Conservation (phyloP, 2,797 vertebrate species). For the Nothura maculosa region DNA sequence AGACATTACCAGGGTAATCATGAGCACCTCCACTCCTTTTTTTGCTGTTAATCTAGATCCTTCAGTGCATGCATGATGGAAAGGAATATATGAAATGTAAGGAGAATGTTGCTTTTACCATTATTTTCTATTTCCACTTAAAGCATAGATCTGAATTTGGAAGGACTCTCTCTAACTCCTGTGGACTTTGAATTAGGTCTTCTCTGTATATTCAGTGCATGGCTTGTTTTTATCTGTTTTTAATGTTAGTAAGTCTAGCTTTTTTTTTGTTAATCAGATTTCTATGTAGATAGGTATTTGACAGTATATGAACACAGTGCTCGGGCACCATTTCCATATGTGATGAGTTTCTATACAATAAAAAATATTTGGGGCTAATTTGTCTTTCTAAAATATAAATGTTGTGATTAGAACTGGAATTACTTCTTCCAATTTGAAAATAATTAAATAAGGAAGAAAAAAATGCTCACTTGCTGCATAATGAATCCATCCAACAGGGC, state of each 20-base stretch:
- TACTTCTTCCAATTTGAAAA: conserved; percentile 36
- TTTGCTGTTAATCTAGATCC: neutral
- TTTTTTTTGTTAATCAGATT: neutral
- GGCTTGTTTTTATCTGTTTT: neutral
- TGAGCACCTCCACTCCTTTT: neutral
- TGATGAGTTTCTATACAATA: neutral
- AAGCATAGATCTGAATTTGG: neutral
- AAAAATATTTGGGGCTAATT: neutral
- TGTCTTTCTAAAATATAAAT: conserved; percentile 22
- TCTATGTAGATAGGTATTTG: neutral
- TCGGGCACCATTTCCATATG: neutral
- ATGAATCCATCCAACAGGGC: conserved; percentile 57
- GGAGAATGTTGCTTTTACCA: neutral
- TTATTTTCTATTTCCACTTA: neutral
- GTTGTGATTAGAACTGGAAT: neutral
- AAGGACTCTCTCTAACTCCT: neutral
- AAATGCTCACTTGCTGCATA: conserved; percentile 48
- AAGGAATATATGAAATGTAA: neutral
- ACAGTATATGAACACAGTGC: neutral
- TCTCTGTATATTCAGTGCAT: neutral
- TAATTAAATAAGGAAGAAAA: conserved; percentile 56
- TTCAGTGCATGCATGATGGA: neutral
- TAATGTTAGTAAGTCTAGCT: neutral
- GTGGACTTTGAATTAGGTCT: neutral
- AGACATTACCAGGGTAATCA: neutral